A percentile compares a stretch with the other conserved stretches of the same genome.
Conservation (phyloP, 1,140 invertebrate species). For the Odontomachus brunneus region DNA sequence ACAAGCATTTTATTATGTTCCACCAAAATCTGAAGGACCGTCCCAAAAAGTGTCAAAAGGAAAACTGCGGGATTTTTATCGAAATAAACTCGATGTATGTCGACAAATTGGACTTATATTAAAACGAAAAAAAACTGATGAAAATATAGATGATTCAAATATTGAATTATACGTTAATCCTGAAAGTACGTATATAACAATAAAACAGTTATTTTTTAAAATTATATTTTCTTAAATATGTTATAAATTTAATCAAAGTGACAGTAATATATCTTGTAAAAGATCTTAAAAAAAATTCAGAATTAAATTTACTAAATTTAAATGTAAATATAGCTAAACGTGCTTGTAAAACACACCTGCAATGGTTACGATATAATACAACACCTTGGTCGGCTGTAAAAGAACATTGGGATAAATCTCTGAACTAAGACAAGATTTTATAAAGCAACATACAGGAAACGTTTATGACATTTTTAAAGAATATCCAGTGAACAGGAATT, state of each 20-base stretch:
- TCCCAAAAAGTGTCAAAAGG: slow-evolving; percentile 8
- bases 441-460: background rate
- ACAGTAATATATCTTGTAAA: too few species aligned
- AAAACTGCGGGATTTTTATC: background rate
- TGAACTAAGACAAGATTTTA: background rate
- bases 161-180: background rate
- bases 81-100: slow-evolving; percentile 20
- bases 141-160: too few species aligned
- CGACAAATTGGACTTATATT: background rate
- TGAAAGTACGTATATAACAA: too few species aligned
- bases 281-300: too few species aligned
- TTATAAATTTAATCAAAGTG: too few species aligned
- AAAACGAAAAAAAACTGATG: background rate
- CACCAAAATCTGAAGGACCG: background rate
- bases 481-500: slow-evolving; percentile 7
- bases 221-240: too few species aligned
- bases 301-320: background rate
- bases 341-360: slow-evolving; percentile 7
- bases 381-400: background rate
- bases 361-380: background rate
- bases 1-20: slow-evolving; percentile 16
- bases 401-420: slow-evolving; percentile 19
- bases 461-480: slow-evolving; percentile 18
- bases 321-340: slow-evolving; percentile 19
- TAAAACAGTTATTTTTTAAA: too few species aligned